phyloP scores from a whole-genome alignment of 1,140 invertebrate genomes.

The Drosophila parabipectinata region DNA sequence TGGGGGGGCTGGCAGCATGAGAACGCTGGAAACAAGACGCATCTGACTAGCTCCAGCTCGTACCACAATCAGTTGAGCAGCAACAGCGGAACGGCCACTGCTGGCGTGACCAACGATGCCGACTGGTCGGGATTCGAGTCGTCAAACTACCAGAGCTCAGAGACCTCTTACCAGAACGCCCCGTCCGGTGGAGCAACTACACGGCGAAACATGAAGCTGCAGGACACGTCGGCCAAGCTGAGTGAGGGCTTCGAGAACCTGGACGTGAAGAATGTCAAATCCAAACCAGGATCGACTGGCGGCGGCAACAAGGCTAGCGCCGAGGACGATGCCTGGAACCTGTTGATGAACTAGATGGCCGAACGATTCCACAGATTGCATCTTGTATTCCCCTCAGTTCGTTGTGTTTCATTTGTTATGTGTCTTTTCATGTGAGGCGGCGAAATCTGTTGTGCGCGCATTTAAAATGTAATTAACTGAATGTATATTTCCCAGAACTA shows the following conservation, averaged over 20 bases:
- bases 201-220: slow-evolving; percentile 67
- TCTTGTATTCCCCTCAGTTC: slow-evolving; percentile 50
- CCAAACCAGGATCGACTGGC: slow-evolving; percentile 39
- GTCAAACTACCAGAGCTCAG: slow-evolving; percentile 65
- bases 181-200: slow-evolving; percentile 60
- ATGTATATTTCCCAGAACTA: slow-evolving; percentile 47
- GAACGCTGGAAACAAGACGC: slow-evolving; percentile 64
- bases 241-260: slow-evolving; percentile 85
- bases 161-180: slow-evolving; percentile 77
- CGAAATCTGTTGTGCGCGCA: slow-evolving; percentile 59
- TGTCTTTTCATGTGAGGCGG: slow-evolving; percentile 48
- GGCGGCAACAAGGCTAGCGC: slow-evolving; percentile 79
- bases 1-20: slow-evolving; percentile 81
- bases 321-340: slow-evolving; percentile 86
- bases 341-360: slow-evolving; percentile 85
- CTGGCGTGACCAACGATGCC: slow-evolving; percentile 57
- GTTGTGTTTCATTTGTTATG: slow-evolving; percentile 59
- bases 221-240: slow-evolving; percentile 70
- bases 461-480: slow-evolving; percentile 67
- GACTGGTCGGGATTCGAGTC: slow-evolving; percentile 74
- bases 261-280: slow-evolving; percentile 84
- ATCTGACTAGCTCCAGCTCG: slow-evolving; percentile 74
- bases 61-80: slow-evolving; percentile 68
- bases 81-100: slow-evolving; percentile 36
- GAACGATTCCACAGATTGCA: slow-evolving; percentile 20